Percentiles rank a stretch among this genome's conserved stretches.
These are phyloP conservation scores for Macrotus californicus DNA, from an alignment of 2,113 vertebrate species.

Conservation along the genomic window DNA sequence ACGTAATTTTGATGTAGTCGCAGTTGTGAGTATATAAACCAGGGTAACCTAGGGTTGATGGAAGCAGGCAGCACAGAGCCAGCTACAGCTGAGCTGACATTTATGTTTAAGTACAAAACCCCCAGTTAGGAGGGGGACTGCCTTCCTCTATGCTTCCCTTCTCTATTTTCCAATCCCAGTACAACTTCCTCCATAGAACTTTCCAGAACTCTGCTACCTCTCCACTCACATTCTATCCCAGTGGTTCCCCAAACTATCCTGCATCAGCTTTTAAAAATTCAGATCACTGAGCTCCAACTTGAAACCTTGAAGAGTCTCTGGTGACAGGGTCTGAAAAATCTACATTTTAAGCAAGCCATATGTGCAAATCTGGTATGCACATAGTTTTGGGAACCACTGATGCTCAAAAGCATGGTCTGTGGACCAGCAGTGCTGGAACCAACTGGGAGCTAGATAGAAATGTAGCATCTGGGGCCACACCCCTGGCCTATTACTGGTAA, in stretches of 20 bases:
- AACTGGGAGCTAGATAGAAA: not conserved
- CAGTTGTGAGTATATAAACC: not conserved
- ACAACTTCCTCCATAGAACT: not conserved
- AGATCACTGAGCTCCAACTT: not conserved
- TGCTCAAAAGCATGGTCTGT: not conserved
- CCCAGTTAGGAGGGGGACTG: not conserved
- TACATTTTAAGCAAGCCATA: not conserved
- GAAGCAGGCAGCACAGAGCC: not conserved
- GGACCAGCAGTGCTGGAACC: not conserved
- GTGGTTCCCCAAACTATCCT: not conserved
- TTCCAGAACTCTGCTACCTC: not conserved
- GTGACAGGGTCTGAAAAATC: not conserved
- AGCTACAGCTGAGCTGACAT: not conserved
- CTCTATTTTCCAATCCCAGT: not conserved
- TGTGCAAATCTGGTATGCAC: rapidly evolving
- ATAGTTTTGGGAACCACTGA: not conserved
- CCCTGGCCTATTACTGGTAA: not conserved
- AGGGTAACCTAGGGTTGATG: not conserved
- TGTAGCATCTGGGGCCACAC: not conserved
- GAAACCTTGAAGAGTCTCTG: not conserved
- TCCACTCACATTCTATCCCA: not conserved
- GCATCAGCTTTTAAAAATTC: not conserved
- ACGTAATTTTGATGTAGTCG: not conserved
- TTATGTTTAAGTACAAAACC: not conserved
- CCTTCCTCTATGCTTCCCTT: not conserved